Base-by-base conservation (phyloP, 2,113 vertebrate species). In the Arenaria interpres region DNA sequence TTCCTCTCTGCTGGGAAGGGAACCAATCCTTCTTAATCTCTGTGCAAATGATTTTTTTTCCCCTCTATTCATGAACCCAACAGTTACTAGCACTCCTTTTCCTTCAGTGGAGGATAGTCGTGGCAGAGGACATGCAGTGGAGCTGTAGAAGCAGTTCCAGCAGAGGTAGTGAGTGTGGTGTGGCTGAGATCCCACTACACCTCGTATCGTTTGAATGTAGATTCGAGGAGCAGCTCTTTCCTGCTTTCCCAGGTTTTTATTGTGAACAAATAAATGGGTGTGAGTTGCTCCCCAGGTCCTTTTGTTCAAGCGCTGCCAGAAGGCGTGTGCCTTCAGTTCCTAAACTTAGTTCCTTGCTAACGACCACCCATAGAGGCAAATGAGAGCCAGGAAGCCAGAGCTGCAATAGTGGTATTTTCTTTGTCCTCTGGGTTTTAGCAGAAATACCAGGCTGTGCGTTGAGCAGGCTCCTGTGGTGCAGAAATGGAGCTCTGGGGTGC, bases 191-290 rank as follows among this genome's bases (percentile, higher is more conserved):
- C 27, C 45, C 4, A 2, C 35, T n/a, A 3, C 41, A 32, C 46
- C 20, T 43, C 0, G 0, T 28, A 5, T 37, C 8, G 1, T 7
- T 51, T 50, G 20, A 22, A 13, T 17, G 32, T 25, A 27, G 41
- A 4, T 21, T 62, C 46, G 7, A 12, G 35, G 57, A 83, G 72
- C 37, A 41, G 1, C 24, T 60, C 37, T 48, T 30, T 60, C 39
- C 32, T 43, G 27, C n/a, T 53, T 77, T 72, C 48, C 19, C 16
- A 28, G 0, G 0, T 39, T 87, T 79, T 79, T 21, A 6, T 39
- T 53, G 48, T 21, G 35, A 62, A 37, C 25, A 57, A 67, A 41
- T 57, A 57, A 75, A 37, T 56, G 67, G 12, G 67, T 14, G 39
- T 56, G 79, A 51, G 30, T 37, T 79, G 37, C 74, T 75, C 33